These are phyloP conservation scores for Lepus europaeus DNA, from an alignment of 2,113 vertebrate species.

Conservation along the genomic window DNA sequence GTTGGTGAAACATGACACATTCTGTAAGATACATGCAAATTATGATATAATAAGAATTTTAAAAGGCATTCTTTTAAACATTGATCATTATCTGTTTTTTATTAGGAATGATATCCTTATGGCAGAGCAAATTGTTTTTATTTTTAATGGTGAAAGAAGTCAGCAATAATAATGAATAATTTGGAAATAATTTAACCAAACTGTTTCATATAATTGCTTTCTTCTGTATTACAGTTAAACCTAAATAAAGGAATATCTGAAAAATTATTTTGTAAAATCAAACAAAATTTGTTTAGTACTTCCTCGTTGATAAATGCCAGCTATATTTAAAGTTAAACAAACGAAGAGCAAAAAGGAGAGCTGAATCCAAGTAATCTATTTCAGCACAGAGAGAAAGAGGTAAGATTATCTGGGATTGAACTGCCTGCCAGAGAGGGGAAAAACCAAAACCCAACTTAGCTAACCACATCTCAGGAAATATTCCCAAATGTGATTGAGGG, in stretches of 20 bases:
- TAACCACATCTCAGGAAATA: slow-evolving; percentile 65
- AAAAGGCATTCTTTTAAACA: not conserved
- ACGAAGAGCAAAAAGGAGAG: slow-evolving; percentile 30
- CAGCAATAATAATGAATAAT: not conserved
- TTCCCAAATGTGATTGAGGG: slow-evolving; percentile 49
- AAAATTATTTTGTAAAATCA: slow-evolving; percentile 55
- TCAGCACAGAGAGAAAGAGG: not conserved
- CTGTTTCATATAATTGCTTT: slow-evolving; percentile 35
- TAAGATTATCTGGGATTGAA: slow-evolving; percentile 51
- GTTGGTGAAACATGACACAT: not conserved
- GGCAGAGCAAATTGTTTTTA: not conserved
- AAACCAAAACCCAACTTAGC: slow-evolving; percentile 10
- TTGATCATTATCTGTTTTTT: not conserved
- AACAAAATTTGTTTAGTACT: slow-evolving; percentile 39
- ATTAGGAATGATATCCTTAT: not conserved
- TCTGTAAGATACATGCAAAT: not conserved
- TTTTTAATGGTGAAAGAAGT: not conserved
- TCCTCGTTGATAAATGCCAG: slow-evolving; percentile 23
- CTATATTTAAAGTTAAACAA: slow-evolving; percentile 64
- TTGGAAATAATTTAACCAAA: slow-evolving; percentile 48
- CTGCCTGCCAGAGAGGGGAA: not conserved
- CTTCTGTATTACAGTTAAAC: not conserved
- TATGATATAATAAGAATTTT: not conserved
- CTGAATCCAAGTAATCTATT: slow-evolving; percentile 53
- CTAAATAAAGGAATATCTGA: slow-evolving; percentile 35